phyloP scores from a whole-genome alignment of 2,113 vertebrate species.

The Pica pica region DNA sequence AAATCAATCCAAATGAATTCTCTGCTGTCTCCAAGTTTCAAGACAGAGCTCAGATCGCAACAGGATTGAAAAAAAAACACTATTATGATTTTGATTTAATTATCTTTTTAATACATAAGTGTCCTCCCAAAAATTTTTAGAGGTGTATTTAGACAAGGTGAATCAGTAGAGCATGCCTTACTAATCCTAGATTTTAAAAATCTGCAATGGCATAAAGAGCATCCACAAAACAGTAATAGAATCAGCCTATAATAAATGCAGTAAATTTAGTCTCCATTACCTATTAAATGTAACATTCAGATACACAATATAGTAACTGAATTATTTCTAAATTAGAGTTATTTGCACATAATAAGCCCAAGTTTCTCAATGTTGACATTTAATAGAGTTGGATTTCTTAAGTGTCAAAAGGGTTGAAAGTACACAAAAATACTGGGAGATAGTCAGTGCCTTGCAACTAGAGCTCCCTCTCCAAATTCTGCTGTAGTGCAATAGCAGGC shows the following conservation, averaged over 20 bases:
- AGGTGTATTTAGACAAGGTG: not conserved
- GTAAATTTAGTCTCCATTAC: not conserved
- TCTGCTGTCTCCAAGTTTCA: not conserved
- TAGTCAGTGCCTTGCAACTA: not conserved
- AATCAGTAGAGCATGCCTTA: not conserved
- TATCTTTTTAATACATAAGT: not conserved
- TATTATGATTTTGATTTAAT: not conserved
- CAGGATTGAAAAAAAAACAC: not conserved
- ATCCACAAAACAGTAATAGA: not conserved
- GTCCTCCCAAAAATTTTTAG: not conserved
- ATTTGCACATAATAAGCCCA: not conserved
- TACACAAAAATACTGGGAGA: not conserved
- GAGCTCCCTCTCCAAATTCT: constrained; percentile 2
- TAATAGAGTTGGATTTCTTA: constrained; percentile 8
- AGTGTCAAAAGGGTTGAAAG: constrained; percentile 18
- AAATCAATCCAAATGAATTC: not conserved
- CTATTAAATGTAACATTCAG: not conserved
- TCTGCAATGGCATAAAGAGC: not conserved
- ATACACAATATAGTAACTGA: not conserved
- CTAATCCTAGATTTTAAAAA: not conserved
- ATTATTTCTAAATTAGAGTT: constrained; percentile 8
- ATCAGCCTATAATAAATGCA: not conserved
- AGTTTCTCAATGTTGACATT: constrained; percentile 19
- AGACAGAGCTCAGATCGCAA: not conserved
- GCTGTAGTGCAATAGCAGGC: constrained; percentile 42